Base-by-base conservation (phyloP, 2,113 vertebrate species). In the Triplophysa tibetana region DNA sequence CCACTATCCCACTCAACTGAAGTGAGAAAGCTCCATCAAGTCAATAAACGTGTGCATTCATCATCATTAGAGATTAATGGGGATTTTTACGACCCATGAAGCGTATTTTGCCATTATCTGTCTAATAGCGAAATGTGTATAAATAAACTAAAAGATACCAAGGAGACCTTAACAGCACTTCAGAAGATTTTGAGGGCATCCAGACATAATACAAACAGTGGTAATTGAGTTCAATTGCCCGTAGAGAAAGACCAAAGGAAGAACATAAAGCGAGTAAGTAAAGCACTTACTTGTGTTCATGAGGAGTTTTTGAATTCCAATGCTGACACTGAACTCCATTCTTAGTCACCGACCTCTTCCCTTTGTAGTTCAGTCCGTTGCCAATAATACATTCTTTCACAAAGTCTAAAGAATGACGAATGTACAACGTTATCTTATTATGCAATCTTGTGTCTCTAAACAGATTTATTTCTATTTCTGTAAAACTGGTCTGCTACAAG, bases 301-400 rank as follows among this genome's bases (percentile, higher is more conserved):
- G 98, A 79, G 97, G 98, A 64, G 95, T 94, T 85, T 95, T 94
- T 58, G 96, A 96, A 88, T 92, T 93, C 98, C 98, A 99, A n/a
- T 94, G 92, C 84, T 99, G 98, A 89, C 98, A 99, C 65, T 87
- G 92, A 79, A 96, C 94, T 79, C 96, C 97, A 58, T 89, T 94
- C 86, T 90, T 95, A 8, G 97, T 99, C 86, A 95, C 90, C 6
- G 95, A 96, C 84, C 94, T 91, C 0, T 90, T 94, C 38, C 97
- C 98, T 85, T 95, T 97, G 86, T 99, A 99, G 85, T 90, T 95
- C 81, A 94, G 92, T 78, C 98, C 98, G 83, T 95, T 96, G 70
- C 96, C 97, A 1, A 95, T 92, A 67, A 99, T 96, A 90, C 98
- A 99, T 79, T 99, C 95, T 72, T 94, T 94, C 69, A 98, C 89